A percentile compares a stretch with the other conserved stretches of the same genome.
phyloP scores from a whole-genome alignment of 2,888 invertebrate species.

The Metellina segmentata region DNA sequence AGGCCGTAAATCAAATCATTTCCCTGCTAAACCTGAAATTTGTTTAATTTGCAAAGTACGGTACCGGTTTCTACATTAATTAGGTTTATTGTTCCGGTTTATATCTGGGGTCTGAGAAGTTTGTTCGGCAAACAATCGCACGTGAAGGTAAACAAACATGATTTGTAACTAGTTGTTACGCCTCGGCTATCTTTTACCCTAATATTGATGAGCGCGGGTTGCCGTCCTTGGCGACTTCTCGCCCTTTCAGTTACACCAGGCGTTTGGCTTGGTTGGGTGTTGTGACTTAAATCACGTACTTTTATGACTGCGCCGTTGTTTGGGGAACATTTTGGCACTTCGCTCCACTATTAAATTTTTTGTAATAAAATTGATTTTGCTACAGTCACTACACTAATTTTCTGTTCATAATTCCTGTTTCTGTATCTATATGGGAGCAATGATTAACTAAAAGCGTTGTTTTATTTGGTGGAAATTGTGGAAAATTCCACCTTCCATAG shows the following conservation, averaged over 20 bases:
- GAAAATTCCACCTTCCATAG: too few relatives aligned
- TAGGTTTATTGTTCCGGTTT: constrained; percentile 76
- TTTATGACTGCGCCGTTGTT: too few relatives aligned
- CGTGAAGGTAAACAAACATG: constrained; percentile 75
- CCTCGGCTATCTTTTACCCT: constrained; percentile 64
- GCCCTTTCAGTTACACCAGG: background rate
- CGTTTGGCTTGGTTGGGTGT: too few relatives aligned
- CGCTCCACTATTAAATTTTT: too few relatives aligned
- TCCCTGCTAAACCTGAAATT: constrained; percentile 72
- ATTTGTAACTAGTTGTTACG: constrained; percentile 74
- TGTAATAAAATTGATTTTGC: too few relatives aligned
- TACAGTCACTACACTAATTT: too few relatives aligned
- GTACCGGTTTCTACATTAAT: constrained; percentile 70
- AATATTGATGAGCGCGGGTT: background rate
- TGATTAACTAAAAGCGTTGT: too few relatives aligned
- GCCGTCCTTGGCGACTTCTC: constrained; percentile 53
- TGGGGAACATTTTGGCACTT: too few relatives aligned
- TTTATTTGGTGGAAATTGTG: too few relatives aligned
- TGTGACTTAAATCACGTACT: too few relatives aligned
- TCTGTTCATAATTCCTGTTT: too few relatives aligned
- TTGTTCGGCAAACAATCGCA: constrained; percentile 74
- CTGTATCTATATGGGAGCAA: too few relatives aligned
- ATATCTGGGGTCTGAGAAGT: constrained; percentile 55
- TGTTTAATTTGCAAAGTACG: constrained; percentile 76
- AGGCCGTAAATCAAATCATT: constrained; percentile 68